Evolutionary conservation across 2,797 vertebrate species (phyloP).

Genomic region (Etheostoma nigrum): DNA sequence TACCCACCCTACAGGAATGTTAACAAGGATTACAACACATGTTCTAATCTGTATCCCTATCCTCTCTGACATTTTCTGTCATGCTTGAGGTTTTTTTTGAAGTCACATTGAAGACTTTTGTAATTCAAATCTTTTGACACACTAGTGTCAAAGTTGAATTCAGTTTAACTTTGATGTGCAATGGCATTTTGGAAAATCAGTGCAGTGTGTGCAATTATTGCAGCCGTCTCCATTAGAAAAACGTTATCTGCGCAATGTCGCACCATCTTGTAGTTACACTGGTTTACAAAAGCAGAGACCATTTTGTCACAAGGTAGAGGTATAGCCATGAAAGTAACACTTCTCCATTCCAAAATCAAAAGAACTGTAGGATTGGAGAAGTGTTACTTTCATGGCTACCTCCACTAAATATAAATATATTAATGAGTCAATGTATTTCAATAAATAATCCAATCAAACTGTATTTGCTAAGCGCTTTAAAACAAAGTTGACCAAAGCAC

Average conservation of each 20-base stretch:
- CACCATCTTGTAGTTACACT: neutral
- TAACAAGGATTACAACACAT: neutral
- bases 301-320: slow-evolving; percentile 1
- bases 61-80: neutral
- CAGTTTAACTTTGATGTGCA: neutral
- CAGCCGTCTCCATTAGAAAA: neutral
- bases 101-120: neutral
- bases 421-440: no score
- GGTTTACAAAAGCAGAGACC: neutral
- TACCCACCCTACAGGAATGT: neutral
- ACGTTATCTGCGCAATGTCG: neutral
- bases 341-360: neutral
- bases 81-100: neutral
- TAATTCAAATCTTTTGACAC: neutral
- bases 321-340: neutral
- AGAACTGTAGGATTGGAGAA: neutral
- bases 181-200: neutral
- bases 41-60: neutral
- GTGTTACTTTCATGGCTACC: no score
- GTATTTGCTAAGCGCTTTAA: no score
- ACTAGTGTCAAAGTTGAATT: neutral
- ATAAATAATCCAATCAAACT: no score
- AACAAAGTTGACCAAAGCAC: no score
- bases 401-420: no score
- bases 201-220: neutral